Evolutionary conservation across 2,797 vertebrate species (phyloP), one percentile per base, ranked within the genome.

Genomic region (Hyperoplus lanceolatus): DNA sequence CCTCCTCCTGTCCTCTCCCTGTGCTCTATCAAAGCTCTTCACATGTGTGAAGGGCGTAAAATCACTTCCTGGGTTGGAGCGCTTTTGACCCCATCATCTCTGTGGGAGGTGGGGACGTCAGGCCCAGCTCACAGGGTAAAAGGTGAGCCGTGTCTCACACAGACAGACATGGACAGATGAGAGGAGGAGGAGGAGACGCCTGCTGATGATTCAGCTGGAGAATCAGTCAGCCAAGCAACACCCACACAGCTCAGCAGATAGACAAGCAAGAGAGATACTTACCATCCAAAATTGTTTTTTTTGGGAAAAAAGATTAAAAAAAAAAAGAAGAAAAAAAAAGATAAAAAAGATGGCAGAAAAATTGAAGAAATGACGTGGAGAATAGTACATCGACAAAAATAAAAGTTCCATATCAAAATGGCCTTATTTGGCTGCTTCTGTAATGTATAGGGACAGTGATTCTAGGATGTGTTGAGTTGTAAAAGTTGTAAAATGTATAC

Each of bases 1-100:
- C 69, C 75, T 75, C 70, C 61, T 42, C 62, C 77, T 74, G 48
- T 80, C 76, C 49, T 80, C 74, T 63, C 55, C 50, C 78, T 58
- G 60, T 54, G 70, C 63, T 64, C 70, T 73, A 77, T 85, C 61
- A 82, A 84, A 78, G 50, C 68, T 45, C 72, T 78, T 80, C 79
- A 85, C 75, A 87, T 80, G 86, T 90, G 87, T 91, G 87, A 90
- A 86, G 82, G 79, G 73, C 62, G 78, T 90, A 86, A 92, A 90
- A 89, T 85, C 75, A 84, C 92, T 91, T 90, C 89, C 85, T 90
- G 84, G 64, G 72, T 82, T 84, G 88, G 72, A 85, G 74, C 71
- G 75, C 61, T 83, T 91, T 87, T 91, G 88, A 93, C 89, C 89
- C 86, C 56, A 4, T 59, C 6, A 8, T 82, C 86, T 85, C 50